Conservation (phyloP, 2,888 invertebrate species). For the Mimumesa dahlbomi region DNA sequence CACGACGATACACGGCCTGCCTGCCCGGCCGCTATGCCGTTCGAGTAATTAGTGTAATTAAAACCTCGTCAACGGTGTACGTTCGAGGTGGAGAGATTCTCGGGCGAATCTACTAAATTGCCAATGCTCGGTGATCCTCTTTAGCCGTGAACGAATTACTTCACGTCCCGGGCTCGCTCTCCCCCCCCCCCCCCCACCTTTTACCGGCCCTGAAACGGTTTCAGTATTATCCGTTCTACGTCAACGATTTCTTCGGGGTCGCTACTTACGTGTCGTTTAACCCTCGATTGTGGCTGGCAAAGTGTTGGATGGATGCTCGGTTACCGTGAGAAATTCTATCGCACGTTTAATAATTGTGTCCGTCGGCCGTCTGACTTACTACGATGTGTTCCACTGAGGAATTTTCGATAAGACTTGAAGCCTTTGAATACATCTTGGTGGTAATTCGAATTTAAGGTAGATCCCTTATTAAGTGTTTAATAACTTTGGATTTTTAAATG, state of each 20-base stretch:
- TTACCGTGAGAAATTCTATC: too few relatives aligned
- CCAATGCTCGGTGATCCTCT: slow-evolving; percentile 60
- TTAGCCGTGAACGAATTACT: slow-evolving; percentile 60
- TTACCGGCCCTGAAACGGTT: slow-evolving; percentile 41
- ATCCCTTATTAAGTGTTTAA: too few relatives aligned
- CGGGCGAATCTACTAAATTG: slow-evolving; percentile 59
- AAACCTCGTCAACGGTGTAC: slow-evolving; percentile 61
- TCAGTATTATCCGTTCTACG: slow-evolving; percentile 30
- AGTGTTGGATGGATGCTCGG: too few relatives aligned
- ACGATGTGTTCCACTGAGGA: too few relatives aligned
- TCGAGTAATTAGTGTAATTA: slow-evolving; percentile 69
- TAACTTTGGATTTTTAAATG: too few relatives aligned
- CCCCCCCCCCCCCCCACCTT: too few relatives aligned
- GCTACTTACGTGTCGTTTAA: not conserved
- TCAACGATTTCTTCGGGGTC: slow-evolving; percentile 19
- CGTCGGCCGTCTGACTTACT: too few relatives aligned
- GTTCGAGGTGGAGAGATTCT: slow-evolving; percentile 41
- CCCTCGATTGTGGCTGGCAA: too few relatives aligned
- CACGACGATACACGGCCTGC: slow-evolving; percentile 55
- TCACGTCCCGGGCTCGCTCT: slow-evolving; percentile 45
- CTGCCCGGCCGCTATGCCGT: slow-evolving; percentile 47
- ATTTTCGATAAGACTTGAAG: too few relatives aligned
- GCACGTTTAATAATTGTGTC: too few relatives aligned
- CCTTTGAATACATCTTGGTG: too few relatives aligned
- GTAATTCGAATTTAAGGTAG: too few relatives aligned